A percentile compares a stretch with the other conserved stretches of the same genome.
These are phyloP conservation scores for Cremastinae sp. DNA, from an alignment of 2,888 invertebrate genomes.

Conservation along the genomic window DNA sequence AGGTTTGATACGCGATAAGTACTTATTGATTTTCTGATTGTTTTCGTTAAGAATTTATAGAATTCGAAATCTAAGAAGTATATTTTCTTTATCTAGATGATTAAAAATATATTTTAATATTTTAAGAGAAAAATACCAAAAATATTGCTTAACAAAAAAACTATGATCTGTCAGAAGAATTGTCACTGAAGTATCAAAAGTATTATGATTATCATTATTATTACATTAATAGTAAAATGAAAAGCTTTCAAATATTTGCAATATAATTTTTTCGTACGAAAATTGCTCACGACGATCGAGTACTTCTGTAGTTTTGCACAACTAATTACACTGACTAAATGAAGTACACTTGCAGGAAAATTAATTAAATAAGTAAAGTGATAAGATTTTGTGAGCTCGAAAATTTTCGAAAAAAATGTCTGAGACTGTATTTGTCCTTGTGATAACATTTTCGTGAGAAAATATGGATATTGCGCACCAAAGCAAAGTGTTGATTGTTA, in stretches of 20 bases:
- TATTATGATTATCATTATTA: constrained; percentile 49
- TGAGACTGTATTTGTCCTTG: constrained; percentile 21
- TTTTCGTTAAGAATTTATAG: constrained; percentile 13
- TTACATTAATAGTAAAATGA: constrained; percentile 28
- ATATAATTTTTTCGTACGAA: too few relatives aligned
- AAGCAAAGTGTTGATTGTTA: too few relatives aligned
- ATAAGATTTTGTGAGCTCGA: neutral
- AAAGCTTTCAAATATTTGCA: constrained; percentile 17
- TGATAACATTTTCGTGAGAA: constrained; percentile 21
- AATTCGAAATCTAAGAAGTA: constrained; percentile 38
- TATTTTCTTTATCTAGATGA: constrained; percentile 56
- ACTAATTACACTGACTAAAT: constrained; percentile 14
- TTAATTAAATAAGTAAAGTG: constrained; percentile 8
- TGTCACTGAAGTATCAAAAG: too few relatives aligned
- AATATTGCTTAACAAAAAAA: constrained; percentile 20
- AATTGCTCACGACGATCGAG: constrained; percentile 30
- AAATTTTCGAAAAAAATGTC: constrained; percentile 17
- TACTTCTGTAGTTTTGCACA: constrained; percentile 28
- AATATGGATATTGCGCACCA: too few relatives aligned
- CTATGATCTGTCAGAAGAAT: too few relatives aligned
- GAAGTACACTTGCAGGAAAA: neutral
- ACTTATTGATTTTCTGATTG: constrained; percentile 10
- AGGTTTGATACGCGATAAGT: neutral
- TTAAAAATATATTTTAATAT: constrained; percentile 34
- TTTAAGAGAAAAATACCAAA: constrained; percentile 17